Evolutionary conservation across 2,797 vertebrate species (phyloP), one percentile per base, ranked within the genome.

Genomic region (Myotis planiceps): DNA sequence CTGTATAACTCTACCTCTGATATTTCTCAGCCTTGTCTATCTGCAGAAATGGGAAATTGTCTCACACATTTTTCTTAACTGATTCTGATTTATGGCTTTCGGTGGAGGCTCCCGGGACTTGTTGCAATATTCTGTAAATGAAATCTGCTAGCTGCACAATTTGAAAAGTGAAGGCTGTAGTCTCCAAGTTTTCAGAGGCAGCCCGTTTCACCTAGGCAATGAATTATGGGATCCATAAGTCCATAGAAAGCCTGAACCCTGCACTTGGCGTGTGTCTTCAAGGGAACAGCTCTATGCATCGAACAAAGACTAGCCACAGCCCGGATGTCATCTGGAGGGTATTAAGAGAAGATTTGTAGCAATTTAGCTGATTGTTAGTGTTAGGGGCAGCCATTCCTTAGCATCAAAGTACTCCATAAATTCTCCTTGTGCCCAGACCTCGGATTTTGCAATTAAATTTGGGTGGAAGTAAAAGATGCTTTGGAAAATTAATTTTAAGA

Each of bases 71-170:
- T 98, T 97, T 97, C 97, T 97, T 98, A 97, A 97, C 96, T 96
- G 97, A 97, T 97, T 97, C 97, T 97, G 97, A 98, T 98, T 97
- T 97, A 97, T 95, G 88, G 95, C 95, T 94, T 97, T 96, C 0
- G 1, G 95, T 75, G 79, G 86, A 97, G 96, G 88, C 95, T 97
- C 97, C 97, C 71, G 97, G 97, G 97, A 97, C 97, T 97, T 98
- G 97, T 98, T 98, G 96, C 97, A 97, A 97, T 97, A 96, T 91
- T 95, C 96, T 97, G 95, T 97, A 98, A 97, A 97, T 98, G 97
- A 97, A 97, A 98, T 97, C 97, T 97, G 97, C 97, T 96, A 96
- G 97, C 97, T 97, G 88, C 72, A 96, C 95, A 91, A 95, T 97
- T 97, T 97, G 95, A 92, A 96, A 96, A 97, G 97, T 97, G 97